Conservation (phyloP, 2,113 vertebrate species). For the Mustelus asterias region DNA sequence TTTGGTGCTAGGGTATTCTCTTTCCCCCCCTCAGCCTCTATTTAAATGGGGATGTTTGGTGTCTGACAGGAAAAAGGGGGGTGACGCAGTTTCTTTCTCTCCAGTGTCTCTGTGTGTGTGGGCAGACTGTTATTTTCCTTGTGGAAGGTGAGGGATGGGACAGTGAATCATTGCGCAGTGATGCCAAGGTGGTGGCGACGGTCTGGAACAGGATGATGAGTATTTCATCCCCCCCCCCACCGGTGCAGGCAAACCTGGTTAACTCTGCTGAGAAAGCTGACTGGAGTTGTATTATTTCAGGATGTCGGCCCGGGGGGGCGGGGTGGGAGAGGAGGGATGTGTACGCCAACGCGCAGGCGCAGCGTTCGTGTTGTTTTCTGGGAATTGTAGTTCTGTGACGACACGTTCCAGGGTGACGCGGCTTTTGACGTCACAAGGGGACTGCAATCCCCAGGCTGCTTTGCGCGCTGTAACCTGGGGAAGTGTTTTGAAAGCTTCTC, state of each 20-base stretch:
- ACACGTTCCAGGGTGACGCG: background rate
- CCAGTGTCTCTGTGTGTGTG: no score
- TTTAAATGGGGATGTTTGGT: background rate
- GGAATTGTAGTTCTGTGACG: slow-evolving; percentile 23
- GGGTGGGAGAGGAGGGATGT: background rate
- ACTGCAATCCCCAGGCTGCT: slow-evolving; percentile 15
- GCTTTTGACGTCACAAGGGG: background rate
- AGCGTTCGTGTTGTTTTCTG: background rate
- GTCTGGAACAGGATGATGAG: background rate
- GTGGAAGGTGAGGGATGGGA: background rate
- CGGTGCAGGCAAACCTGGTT: background rate
- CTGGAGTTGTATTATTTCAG: background rate
- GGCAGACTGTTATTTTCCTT: background rate
- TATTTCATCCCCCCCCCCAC: background rate
- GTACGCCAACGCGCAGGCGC: background rate
- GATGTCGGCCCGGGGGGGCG: background rate
- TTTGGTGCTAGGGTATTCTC: background rate
- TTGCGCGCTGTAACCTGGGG: background rate
- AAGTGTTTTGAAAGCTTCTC: background rate
- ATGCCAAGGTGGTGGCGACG: background rate
- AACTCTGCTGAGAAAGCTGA: background rate
- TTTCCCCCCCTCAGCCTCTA: background rate
- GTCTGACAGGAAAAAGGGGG: background rate
- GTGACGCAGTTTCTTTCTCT: slow-evolving; percentile 3
- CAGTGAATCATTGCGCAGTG: background rate